Base-by-base conservation (phyloP, 2,888 invertebrate species). In the Belgica antarctica region DNA sequence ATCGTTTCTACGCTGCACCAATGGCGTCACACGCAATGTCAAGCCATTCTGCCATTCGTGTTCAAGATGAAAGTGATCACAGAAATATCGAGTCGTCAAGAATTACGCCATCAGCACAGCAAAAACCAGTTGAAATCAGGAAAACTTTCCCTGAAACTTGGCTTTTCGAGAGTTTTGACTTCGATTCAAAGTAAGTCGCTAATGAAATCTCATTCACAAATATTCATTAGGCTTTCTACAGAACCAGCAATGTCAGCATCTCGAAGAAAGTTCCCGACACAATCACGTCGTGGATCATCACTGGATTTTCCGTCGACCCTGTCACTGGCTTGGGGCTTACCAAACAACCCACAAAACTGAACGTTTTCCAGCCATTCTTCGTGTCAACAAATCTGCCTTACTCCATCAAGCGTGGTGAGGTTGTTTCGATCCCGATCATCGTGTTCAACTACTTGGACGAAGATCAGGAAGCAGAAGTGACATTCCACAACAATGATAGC, bases 391-490 rank as follows among this genome's bases (percentile, higher is more conserved):
- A 95, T 76, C 80, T 97, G 62, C 98, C 98, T 0, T 90, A 92
- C 74, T 88, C 91, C 0, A 87, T 98, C 12, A 89, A 93, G 74
- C 85, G 89, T 72, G 96, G 95, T 24, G 99, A 99, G 82, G 88
- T 92, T 7, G 84, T 98, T 70, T 89, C 94, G 0, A 85, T 96
- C 68, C 90, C 96, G 62, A 88, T 93, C 10, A 88, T 92, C 1
- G 86, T 97, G 7, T 93, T 91, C 79, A 98, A 96, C 79, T 92
- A 96, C 75, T 83, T 93, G 80, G 86, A 88, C 12, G 86, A 87
- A 71, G 88, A 92, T 72, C 82, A 90, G 0, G 83, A 84, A 12
- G 91, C 90, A 0, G 90, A 92, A 75, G 87, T 97, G 0, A 90
- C 91, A 0, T 82, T 97, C 77, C 90, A 92, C 75, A 92, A 92